Evolutionary conservation across 2,113 vertebrate species (phyloP).

Genomic region (Calidris pygmaea): DNA sequence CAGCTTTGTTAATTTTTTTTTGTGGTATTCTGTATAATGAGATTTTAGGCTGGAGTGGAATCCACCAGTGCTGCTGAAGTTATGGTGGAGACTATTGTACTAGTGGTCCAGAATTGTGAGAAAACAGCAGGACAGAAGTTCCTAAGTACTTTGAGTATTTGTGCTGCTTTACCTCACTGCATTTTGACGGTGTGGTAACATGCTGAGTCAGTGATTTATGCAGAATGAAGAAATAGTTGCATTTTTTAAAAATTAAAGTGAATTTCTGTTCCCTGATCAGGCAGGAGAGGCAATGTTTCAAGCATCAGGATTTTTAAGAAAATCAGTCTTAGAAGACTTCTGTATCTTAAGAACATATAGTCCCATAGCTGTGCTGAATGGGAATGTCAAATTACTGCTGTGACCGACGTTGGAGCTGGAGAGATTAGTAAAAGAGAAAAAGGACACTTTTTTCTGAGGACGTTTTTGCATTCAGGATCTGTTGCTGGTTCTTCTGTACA

Average conservation of each 20-base stretch:
- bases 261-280: background rate
- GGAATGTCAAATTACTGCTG: fast-evolving
- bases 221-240: background rate
- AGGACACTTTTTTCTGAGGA: background rate
- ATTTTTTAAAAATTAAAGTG: background rate
- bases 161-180: background rate
- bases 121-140: background rate
- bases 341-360: background rate
- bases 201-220: background rate
- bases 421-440: background rate
- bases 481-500: background rate
- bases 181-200: background rate
- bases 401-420: background rate
- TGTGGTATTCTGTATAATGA: background rate
- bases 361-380: background rate
- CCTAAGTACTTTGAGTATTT: background rate
- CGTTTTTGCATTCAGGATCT: fast-evolving
- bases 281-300: background rate
- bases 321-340: background rate
- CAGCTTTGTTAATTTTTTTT: background rate
- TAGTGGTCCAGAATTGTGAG: background rate
- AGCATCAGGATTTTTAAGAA: background rate
- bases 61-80: background rate
- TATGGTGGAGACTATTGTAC: background rate
- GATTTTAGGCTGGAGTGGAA: background rate